These are phyloP conservation scores for Labroides dimidiatus DNA, from an alignment of 2,797 vertebrate species.

Conservation along the genomic window DNA sequence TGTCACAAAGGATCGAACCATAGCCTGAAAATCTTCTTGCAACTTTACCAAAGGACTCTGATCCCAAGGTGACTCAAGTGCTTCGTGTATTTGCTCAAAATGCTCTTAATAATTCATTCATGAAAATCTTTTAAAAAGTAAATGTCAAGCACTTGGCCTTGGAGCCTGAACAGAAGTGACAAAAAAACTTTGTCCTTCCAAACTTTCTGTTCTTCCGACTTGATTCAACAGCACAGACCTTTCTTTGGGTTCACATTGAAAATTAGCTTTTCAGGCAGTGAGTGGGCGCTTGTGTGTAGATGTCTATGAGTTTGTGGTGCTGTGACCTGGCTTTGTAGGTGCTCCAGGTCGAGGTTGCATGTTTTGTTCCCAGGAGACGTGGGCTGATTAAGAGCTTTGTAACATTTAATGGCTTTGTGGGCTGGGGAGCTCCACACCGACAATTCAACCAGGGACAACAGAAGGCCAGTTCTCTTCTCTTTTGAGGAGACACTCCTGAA, in stretches of 20 bases:
- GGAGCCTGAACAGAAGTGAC: slow-evolving; percentile 11
- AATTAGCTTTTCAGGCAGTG: slow-evolving; percentile 27
- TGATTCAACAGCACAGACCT: slow-evolving; percentile 28
- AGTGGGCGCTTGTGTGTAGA: not conserved
- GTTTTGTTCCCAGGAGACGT: slow-evolving; percentile 53
- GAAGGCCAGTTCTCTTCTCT: slow-evolving; percentile 7
- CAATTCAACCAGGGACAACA: slow-evolving; percentile 37
- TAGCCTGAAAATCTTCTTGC: not conserved
- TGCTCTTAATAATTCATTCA: slow-evolving; percentile 38
- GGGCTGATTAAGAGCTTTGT: slow-evolving; percentile 72
- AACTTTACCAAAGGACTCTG: not conserved
- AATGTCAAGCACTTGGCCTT: slow-evolving; percentile 28
- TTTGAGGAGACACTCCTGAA: slow-evolving; percentile 29
- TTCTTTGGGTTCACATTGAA: slow-evolving; percentile 22
- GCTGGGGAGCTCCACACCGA: slow-evolving; percentile 24
- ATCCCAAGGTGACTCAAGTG: slow-evolving; percentile 9
- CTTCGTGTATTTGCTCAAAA: slow-evolving; percentile 28
- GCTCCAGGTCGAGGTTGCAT: slow-evolving; percentile 55
- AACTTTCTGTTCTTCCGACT: slow-evolving; percentile 37
- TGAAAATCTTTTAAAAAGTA: slow-evolving; percentile 32
- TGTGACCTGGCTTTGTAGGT: slow-evolving; percentile 18
- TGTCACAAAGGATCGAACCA: not conserved
- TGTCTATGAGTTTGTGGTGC: slow-evolving; percentile 15
- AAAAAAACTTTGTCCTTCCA: slow-evolving; percentile 20
- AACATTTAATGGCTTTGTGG: slow-evolving; percentile 65